Evolutionary conservation across 2,113 vertebrate species (phyloP).

Genomic region (Lycocorax pyrrhopterus): DNA sequence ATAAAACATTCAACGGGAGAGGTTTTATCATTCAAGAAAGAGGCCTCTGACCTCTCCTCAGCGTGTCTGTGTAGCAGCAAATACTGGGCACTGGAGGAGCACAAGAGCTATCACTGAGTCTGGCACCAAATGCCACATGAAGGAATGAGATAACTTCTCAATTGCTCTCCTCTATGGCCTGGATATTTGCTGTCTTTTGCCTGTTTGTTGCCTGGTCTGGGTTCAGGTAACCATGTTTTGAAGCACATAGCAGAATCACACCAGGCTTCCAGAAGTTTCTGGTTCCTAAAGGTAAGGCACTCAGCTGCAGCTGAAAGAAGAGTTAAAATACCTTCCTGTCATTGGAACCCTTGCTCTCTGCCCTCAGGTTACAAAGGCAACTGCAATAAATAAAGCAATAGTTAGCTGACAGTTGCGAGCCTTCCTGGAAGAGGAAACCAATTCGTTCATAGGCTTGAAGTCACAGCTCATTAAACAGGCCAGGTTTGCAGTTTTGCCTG

Average conservation of each 20-base stretch:
- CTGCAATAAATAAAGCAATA: not conserved
- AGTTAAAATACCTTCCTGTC: not conserved
- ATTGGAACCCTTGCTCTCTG: not conserved
- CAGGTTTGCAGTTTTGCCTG: not conserved
- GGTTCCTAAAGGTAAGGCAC: not conserved
- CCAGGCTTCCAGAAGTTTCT: not conserved
- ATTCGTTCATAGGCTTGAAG: not conserved
- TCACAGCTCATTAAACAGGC: not conserved
- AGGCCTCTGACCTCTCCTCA: not conserved
- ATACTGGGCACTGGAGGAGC: not conserved
- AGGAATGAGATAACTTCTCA: not conserved
- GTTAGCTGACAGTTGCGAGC: not conserved
- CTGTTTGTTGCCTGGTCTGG: not conserved
- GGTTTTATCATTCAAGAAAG: not conserved
- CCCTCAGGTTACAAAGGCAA: not conserved
- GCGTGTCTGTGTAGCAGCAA: not conserved
- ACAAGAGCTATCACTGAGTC: not conserved
- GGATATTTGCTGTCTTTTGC: not conserved
- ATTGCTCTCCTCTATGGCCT: not conserved
- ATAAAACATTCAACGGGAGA: not conserved
- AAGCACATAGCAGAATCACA: not conserved
- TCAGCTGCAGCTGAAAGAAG: not conserved
- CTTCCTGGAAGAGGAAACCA: conserved; percentile 8
- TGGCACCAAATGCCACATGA: not conserved
- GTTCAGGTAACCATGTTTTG: not conserved